Evolutionary conservation across 2,113 vertebrate species (phyloP), one percentile per base, ranked within the genome.

Genomic region (Chroicocephalus ridibundus): DNA sequence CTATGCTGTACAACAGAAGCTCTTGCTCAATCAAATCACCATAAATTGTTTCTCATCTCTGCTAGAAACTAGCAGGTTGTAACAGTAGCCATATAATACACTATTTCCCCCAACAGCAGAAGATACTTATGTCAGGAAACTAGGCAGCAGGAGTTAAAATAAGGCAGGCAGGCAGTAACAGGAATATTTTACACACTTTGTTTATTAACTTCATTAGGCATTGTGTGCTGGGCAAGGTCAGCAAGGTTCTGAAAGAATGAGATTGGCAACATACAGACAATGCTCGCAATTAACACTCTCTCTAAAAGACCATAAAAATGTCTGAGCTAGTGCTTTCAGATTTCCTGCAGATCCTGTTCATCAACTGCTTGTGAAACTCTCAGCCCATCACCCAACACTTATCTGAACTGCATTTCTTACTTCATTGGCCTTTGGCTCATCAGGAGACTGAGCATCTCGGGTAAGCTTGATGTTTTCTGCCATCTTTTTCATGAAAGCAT

Each of bases 401-500:
- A 82, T 90, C 64, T 90, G 66, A 93, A 62, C 16, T 36, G 19
- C 55, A 70, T 91, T 95, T 92, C 97, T 97, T 97, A 99, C 99
- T 98, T 99, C 99, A 76, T 99, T 99, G 96, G 99, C 98, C 97
- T 99, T 99, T 52, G 98, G 98, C 82, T 99, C 99, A 71, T 99
- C 99, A 75, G 99, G 99, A 96, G 98, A 98, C 93, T 99, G 99
- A 78, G 99, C 99, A 96, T 99, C 99, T 97, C 99, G 99, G 40
- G 99, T 99, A 96, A 99, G 99, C 96, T 99, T 99, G 97, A 99
- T 99, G 96, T 99, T 99, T 97, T 99, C 99, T 61, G 99, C 99
- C 99, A 99, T 99, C 97, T 99, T 99, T 95, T 99, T 98, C 94
- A 99, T 99, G 97, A 99, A 99, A 49, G 99, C 99, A 91, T 99